These are phyloP conservation scores for Caenorhabditis zanzibari DNA, from an alignment of 2,888 invertebrate species.

Conservation along the genomic window DNA sequence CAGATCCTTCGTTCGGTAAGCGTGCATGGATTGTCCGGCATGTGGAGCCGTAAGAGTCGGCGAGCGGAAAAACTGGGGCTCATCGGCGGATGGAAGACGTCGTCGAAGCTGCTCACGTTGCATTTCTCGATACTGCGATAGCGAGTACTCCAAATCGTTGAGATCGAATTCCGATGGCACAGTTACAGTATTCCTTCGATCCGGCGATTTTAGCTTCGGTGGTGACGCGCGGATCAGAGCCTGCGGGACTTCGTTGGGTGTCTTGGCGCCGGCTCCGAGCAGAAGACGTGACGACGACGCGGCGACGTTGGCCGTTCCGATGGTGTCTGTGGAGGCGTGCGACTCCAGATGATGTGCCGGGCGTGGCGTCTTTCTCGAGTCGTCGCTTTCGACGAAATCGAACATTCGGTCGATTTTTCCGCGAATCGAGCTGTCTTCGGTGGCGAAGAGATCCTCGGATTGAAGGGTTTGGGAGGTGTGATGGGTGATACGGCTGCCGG, in stretches of 20 bases:
- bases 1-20: slow-evolving; percentile 47
- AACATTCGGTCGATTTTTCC: slow-evolving; percentile 66
- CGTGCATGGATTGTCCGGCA: slow-evolving; percentile 57
- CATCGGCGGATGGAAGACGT: slow-evolving; percentile 57
- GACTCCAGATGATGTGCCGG: background rate
- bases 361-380: slow-evolving; percentile 28
- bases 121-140: slow-evolving; percentile 65
- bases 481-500: slow-evolving; percentile 64
- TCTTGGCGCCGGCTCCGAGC: background rate
- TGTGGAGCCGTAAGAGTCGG: slow-evolving; percentile 61
- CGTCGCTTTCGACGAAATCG: slow-evolving; percentile 58
- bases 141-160: slow-evolving; percentile 50
- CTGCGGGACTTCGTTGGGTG: background rate
- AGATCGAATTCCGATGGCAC: slow-evolving; percentile 24
- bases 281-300: background rate
- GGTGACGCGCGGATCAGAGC: background rate
- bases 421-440: slow-evolving; percentile 58
- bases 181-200: slow-evolving; percentile 38
- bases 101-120: slow-evolving; percentile 53
- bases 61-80: slow-evolving; percentile 63
- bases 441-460: slow-evolving; percentile 39
- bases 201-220: slow-evolving; percentile 34
- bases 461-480: slow-evolving; percentile 46
- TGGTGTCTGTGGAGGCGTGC: slow-evolving; percentile 27
- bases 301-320: slow-evolving; percentile 37